Conservation (phyloP, 2,888 invertebrate species). For the Torymus texanus region DNA sequence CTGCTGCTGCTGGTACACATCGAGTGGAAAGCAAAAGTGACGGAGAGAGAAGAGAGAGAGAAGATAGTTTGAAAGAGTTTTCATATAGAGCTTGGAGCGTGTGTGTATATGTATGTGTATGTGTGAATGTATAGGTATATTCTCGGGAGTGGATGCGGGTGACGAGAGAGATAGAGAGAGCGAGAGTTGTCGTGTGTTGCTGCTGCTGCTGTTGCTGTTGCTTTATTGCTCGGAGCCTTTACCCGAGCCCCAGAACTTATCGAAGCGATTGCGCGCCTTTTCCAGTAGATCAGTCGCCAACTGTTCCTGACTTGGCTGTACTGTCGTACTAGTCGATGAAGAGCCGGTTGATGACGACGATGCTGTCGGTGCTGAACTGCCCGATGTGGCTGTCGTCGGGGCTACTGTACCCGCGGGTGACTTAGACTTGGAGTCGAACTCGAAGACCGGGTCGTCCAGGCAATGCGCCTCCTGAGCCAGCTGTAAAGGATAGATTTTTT, state of each 20-base stretch:
- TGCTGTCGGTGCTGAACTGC: constrained; percentile 52
- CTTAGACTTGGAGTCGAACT: constrained; percentile 74
- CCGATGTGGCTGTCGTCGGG: constrained; percentile 66
- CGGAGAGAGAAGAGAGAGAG: background rate
- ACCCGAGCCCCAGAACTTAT: constrained; percentile 85
- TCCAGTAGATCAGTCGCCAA: constrained; percentile 85
- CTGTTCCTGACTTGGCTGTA: constrained; percentile 57
- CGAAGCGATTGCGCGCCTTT: constrained; percentile 88
- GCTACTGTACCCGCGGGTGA: constrained; percentile 57
- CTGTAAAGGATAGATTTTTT: background rate
- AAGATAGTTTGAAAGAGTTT: background rate
- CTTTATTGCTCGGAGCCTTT: constrained; percentile 50
- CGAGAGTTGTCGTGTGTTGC: background rate
- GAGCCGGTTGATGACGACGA: constrained; percentile 61
- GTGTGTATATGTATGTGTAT: background rate
- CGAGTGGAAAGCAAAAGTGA: constrained; percentile 28
- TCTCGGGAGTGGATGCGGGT: too few relatives aligned
- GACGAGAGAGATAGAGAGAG: constrained; percentile 10
- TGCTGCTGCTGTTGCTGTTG: background rate
- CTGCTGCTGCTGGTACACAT: constrained; percentile 2
- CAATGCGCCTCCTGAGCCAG: constrained; percentile 70
- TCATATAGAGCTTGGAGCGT: background rate
- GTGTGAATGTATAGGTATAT: too few relatives aligned
- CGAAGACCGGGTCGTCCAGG: constrained; percentile 78
- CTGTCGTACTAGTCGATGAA: constrained; percentile 54